phyloP scores from a whole-genome alignment of 2,888 invertebrate genomes.

The Argyresthia albistria region DNA sequence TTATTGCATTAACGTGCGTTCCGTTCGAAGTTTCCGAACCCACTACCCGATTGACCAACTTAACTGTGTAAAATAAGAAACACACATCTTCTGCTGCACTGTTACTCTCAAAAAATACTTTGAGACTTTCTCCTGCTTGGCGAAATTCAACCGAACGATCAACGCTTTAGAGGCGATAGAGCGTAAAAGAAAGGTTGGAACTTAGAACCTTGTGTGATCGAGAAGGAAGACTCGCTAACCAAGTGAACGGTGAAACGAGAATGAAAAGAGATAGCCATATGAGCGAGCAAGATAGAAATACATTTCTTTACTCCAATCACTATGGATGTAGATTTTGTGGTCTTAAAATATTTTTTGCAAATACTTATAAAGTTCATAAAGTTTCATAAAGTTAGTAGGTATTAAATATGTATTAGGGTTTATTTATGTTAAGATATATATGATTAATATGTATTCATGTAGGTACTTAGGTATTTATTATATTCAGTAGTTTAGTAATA shows the following conservation, averaged over 20 bases:
- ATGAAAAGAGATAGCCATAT: slow-evolving; percentile 55
- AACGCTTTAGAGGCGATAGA: slow-evolving; percentile 11
- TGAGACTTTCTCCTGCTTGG: slow-evolving; percentile 20
- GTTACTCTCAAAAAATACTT: slow-evolving; percentile 33
- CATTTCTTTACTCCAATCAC: slow-evolving; percentile 39
- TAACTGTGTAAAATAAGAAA: slow-evolving; percentile 67
- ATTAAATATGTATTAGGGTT: too few relatives aligned
- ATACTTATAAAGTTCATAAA: too few relatives aligned
- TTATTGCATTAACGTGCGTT: slow-evolving; percentile 25
- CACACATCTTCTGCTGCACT: slow-evolving; percentile 52
- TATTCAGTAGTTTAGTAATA: too few relatives aligned
- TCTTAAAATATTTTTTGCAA: too few relatives aligned
- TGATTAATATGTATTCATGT: too few relatives aligned
- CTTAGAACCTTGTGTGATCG: slow-evolving; percentile 38
- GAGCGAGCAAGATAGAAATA: slow-evolving; percentile 38
- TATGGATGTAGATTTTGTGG: too few relatives aligned
- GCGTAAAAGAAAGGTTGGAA: slow-evolving; percentile 4
- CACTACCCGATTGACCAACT: slow-evolving; percentile 72
- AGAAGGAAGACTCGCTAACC: slow-evolving; percentile 51
- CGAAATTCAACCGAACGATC: slow-evolving; percentile 13
- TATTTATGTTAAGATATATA: too few relatives aligned
- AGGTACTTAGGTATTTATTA: too few relatives aligned
- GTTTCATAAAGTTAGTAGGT: too few relatives aligned
- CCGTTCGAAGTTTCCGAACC: slow-evolving; percentile 40
- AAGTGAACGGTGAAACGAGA: slow-evolving; percentile 72